Percentiles rank a stretch among this genome's conserved stretches.
Evolutionary conservation across 2,797 vertebrate genomes (phyloP).

Genomic region (Otolemur crassicaudatus): DNA sequence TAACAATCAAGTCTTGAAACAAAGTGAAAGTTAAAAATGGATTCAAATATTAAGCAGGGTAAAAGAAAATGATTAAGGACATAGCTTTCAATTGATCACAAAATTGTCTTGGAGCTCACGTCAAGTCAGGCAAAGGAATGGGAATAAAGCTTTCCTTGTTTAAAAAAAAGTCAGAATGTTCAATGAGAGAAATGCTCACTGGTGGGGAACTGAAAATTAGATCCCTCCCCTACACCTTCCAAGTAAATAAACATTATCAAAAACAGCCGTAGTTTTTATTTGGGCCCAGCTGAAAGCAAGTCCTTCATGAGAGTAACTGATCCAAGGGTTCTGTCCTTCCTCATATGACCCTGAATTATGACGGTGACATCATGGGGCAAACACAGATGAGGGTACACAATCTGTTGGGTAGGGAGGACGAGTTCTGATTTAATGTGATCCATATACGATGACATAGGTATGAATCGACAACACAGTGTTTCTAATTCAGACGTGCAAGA

Average conservation of each 20-base stretch:
- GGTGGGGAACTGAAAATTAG: neutral
- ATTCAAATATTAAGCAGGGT: constrained; percentile 30
- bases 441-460: neutral
- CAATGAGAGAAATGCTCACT: constrained; percentile 7
- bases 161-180: neutral
- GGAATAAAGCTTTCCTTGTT: constrained; percentile 55
- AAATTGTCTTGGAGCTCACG: constrained; percentile 29
- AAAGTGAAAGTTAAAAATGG: constrained; percentile 2
- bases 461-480: neutral
- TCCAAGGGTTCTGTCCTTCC: neutral
- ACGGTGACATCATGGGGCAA: neutral
- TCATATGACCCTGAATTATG: neutral
- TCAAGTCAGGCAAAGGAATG: constrained; percentile 27
- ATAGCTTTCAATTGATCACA: constrained; percentile 1
- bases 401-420: neutral
- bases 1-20: constrained; percentile 42
- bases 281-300: neutral
- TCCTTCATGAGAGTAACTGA: neutral
- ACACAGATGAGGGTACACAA: neutral
- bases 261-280: constrained; percentile 32
- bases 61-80: neutral
- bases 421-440: neutral
- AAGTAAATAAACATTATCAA: constrained; percentile 27
- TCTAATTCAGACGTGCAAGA: neutral
- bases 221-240: neutral